Conservation (phyloP, 2,888 invertebrate genomes). For the Drosophila heteroneura region DNA sequence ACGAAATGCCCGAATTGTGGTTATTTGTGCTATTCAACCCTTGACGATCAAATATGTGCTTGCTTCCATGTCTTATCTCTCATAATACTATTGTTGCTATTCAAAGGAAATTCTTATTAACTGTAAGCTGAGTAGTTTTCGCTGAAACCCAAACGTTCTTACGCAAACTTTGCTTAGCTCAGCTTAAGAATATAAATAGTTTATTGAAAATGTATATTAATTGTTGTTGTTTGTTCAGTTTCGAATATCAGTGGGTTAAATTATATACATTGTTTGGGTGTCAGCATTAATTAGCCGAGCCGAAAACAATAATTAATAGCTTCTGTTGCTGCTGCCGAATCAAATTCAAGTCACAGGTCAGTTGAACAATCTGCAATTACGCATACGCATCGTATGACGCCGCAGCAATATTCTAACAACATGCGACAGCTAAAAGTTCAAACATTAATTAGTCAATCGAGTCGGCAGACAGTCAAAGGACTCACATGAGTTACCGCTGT, state of each 20-base stretch:
- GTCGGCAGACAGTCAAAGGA: not conserved
- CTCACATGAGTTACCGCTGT: not conserved
- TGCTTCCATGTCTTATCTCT: not conserved
- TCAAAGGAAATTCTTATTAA: not conserved
- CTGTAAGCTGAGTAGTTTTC: not conserved
- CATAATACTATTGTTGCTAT: conserved; percentile 2
- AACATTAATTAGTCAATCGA: conserved; percentile 47
- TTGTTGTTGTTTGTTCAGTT: not conserved
- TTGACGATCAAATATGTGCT: not conserved
- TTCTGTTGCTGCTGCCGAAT: not conserved
- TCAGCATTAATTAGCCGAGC: conserved; percentile 6
- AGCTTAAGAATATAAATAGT: not conserved
- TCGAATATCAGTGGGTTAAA: not conserved
- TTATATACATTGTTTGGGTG: not conserved
- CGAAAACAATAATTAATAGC: conserved; percentile 13
- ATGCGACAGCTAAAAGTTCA: conserved; percentile 11
- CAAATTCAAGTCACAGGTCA: conserved; percentile 15
- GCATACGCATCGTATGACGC: conserved; percentile 50
- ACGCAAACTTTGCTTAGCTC: not conserved
- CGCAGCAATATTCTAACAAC: conserved; percentile 3
- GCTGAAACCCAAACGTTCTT: not conserved
- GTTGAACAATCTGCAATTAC: conserved; percentile 19
- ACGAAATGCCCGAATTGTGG: not conserved
- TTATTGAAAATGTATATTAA: not conserved
- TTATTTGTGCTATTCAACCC: not conserved